These are phyloP conservation scores for Chironomus striatipennis DNA, from an alignment of 1,140 invertebrate genomes.

Conservation along the genomic window DNA sequence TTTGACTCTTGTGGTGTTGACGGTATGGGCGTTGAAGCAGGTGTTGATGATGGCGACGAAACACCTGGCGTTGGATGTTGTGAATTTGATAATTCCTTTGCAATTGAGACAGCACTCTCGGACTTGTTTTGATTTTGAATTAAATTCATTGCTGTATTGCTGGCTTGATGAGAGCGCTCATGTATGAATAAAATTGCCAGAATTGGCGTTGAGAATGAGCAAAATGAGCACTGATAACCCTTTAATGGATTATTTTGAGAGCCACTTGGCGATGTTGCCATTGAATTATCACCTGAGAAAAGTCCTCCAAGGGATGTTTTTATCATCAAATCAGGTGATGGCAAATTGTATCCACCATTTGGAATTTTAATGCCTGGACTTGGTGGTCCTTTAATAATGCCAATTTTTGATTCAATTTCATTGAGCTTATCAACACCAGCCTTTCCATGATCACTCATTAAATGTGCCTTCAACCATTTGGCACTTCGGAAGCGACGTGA, in stretches of 20 bases:
- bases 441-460: constrained; percentile 77
- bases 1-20: constrained; percentile 28
- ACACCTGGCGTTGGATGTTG: constrained; percentile 27
- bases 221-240: constrained; percentile 79
- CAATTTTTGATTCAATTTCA: constrained; percentile 46
- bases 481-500: constrained; percentile 77
- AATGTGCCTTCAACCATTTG: constrained; percentile 83
- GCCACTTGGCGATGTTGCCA: constrained; percentile 34
- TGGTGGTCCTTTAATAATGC: constrained; percentile 30
- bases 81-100: constrained; percentile 25
- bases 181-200: constrained; percentile 84
- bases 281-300: constrained; percentile 30
- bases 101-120: constrained; percentile 26
- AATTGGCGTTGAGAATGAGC: constrained; percentile 79
- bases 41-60: constrained; percentile 25
- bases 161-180: constrained; percentile 63
- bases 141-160: constrained; percentile 31
- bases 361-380: constrained; percentile 53
- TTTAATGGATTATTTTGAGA: constrained; percentile 40
- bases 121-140: constrained; percentile 25
- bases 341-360: constrained; percentile 44
- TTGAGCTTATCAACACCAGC: constrained; percentile 61
- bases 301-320: constrained; percentile 29
- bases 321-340: constrained; percentile 34
- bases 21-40: constrained; percentile 27